Base-by-base conservation (phyloP, 1,140 invertebrate genomes). In the Oreohelix idahoensis region DNA sequence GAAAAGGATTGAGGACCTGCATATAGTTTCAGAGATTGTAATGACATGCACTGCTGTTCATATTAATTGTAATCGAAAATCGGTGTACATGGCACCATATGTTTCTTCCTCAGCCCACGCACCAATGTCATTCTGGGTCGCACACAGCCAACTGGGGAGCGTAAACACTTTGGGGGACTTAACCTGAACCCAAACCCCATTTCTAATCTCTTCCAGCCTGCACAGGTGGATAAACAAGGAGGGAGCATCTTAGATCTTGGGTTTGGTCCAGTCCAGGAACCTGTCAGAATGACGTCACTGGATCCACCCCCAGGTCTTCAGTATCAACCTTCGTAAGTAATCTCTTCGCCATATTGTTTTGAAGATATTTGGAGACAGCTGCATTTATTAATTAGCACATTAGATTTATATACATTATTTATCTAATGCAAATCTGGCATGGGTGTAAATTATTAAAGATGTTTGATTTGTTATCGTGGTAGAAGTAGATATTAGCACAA, bases 311-410 rank as follows among this genome's bases (percentile, higher is more conserved):
- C 87, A 35, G 86, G 86, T 39, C 80, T 89, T 35, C 74, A 87
- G 73, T 89, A 89, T 66, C 83, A 87, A 51, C 88, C 88, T 39
- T 86, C 88, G 88, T 89, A 86, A 89, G 88, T 88, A 74, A 20
- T 23, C 42, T 45, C 15, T 15, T 45, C 42, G 15, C 15, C 42
- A 45, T 45, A 45, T 51, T 23, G 45, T 2, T 35, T n/a, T n/a
- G n/a, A n/a, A n/a, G n/a, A n/a, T n/a, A n/a, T n/a, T n/a, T n/a
- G n/a, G n/a, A n/a, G n/a, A n/a, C n/a, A n/a, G n/a, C n/a, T n/a
- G n/a, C n/a, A n/a, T n/a, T n/a, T n/a, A n/a, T n/a, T n/a, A n/a
- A n/a, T n/a, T n/a, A n/a, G n/a, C n/a, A n/a, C n/a, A n/a, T n/a
- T n/a, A n/a, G n/a, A n/a, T n/a, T n/a, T n/a, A n/a, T n/a, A n/a